A percentile compares a stretch with the other conserved stretches of the same genome.
phyloP scores from a whole-genome alignment of 1,140 invertebrate genomes.

The Panulirus ornatus region DNA sequence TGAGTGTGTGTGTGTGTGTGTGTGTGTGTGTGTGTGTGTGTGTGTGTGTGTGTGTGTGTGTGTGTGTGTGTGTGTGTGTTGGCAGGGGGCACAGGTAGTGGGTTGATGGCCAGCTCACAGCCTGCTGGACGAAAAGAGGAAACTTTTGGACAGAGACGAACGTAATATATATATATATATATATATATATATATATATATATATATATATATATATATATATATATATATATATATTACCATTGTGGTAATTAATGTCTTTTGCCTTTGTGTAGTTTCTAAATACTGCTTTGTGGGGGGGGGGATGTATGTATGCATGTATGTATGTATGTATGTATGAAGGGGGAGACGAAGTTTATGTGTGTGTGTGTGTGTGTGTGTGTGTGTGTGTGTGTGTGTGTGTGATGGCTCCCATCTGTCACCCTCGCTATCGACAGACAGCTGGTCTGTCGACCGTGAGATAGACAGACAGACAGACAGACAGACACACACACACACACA shows the following conservation, averaged over 20 bases:
- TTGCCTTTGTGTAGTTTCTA: too few relatives aligned
- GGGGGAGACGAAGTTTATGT: too few relatives aligned
- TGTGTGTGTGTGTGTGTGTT: background rate
- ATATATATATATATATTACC: background rate
- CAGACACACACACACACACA: too few relatives aligned
- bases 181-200: background rate
- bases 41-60: background rate
- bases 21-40: background rate
- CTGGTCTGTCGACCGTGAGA: too few relatives aligned
- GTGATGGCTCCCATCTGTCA: too few relatives aligned
- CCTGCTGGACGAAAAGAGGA: background rate
- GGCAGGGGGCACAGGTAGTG: background rate
- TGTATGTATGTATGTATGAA: too few relatives aligned
- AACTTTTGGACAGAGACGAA: background rate
- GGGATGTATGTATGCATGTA: too few relatives aligned
- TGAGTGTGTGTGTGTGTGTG: background rate
- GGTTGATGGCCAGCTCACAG: background rate
- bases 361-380: too few relatives aligned
- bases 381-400: too few relatives aligned
- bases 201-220: background rate
- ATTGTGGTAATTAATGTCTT: background rate
- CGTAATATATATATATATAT: constrained; percentile 14
- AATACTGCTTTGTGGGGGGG: too few relatives aligned
- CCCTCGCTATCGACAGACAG: too few relatives aligned
- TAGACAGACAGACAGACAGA: too few relatives aligned